Conservation (phyloP, 2,888 invertebrate genomes). For the Eugnorisma glareosa region DNA sequence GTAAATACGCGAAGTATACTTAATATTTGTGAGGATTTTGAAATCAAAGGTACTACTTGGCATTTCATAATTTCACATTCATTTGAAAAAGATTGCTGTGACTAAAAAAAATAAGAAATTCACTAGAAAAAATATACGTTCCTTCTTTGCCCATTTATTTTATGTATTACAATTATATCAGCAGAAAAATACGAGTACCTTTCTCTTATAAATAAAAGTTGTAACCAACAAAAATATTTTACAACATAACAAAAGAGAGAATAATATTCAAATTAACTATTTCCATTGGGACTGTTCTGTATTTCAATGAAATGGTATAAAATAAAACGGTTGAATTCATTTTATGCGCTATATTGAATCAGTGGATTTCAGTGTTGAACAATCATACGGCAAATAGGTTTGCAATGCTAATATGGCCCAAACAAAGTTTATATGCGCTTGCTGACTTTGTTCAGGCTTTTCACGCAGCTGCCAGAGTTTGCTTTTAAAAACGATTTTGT, state of each 20-base stretch:
- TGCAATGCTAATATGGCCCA: constrained; percentile 54
- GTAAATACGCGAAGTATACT: background rate
- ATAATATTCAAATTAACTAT: constrained; percentile 51
- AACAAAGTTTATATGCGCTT: constrained; percentile 29
- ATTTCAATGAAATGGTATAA: constrained; percentile 45
- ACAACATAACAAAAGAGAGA: constrained; percentile 6
- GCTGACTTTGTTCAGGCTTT: constrained; percentile 38
- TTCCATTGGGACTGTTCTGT: constrained; percentile 27
- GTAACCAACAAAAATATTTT: constrained; percentile 13
- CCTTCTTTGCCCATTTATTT: background rate
- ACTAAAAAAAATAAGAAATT: background rate
- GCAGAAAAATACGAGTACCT: background rate
- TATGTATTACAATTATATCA: background rate
- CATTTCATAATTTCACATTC: background rate
- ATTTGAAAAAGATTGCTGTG: background rate
- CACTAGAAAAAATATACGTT: background rate
- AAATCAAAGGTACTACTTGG: background rate
- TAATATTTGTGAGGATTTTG: background rate
- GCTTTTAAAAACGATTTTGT: constrained; percentile 25
- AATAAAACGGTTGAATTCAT: constrained; percentile 47
- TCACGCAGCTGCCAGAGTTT: constrained; percentile 6
- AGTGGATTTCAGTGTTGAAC: constrained; percentile 40
- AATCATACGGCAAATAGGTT: constrained; percentile 53
- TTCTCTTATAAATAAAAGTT: background rate
- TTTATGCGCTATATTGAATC: constrained; percentile 49